These are phyloP conservation scores for Acutogordius australiensis DNA, from an alignment of 2,888 invertebrate genomes.

Conservation along the genomic window DNA sequence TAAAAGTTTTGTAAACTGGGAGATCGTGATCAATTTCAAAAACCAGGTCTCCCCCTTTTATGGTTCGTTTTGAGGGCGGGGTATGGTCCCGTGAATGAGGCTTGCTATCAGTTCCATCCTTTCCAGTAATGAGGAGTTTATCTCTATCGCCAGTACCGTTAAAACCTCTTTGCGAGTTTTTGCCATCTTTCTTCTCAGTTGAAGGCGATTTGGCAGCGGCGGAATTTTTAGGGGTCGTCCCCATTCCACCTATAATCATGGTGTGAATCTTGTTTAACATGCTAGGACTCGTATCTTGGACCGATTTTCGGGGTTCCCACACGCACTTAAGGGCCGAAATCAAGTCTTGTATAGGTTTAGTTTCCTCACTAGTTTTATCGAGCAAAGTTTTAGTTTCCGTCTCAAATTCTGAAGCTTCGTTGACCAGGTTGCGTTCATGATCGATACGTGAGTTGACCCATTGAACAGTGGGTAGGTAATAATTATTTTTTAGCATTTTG, in stretches of 20 bases:
- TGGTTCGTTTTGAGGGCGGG: background rate
- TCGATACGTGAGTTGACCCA: background rate
- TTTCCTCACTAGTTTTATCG: background rate
- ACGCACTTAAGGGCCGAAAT: background rate
- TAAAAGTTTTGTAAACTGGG: background rate
- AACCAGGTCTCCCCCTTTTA: background rate
- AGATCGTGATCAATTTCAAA: background rate
- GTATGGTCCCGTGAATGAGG: background rate
- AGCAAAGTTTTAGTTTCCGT: background rate
- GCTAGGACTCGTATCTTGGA: no score
- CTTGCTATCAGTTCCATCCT: background rate
- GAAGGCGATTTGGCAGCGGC: no score
- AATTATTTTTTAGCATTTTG: background rate
- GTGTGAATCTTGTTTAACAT: no score
- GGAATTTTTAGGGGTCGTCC: no score
- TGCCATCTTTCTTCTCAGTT: no score
- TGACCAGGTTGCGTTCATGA: background rate
- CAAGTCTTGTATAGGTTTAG: background rate
- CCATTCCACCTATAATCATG: no score
- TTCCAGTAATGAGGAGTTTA: background rate
- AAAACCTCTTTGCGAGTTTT: no score
- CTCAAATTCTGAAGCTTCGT: background rate
- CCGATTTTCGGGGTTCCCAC: background rate
- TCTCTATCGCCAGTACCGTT: background rate
- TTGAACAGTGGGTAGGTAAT: background rate